A percentile compares a stretch with the other conserved stretches of the same genome.
phyloP scores from a whole-genome alignment of 1,140 invertebrate species.

The Drosophila rhopaloa region DNA sequence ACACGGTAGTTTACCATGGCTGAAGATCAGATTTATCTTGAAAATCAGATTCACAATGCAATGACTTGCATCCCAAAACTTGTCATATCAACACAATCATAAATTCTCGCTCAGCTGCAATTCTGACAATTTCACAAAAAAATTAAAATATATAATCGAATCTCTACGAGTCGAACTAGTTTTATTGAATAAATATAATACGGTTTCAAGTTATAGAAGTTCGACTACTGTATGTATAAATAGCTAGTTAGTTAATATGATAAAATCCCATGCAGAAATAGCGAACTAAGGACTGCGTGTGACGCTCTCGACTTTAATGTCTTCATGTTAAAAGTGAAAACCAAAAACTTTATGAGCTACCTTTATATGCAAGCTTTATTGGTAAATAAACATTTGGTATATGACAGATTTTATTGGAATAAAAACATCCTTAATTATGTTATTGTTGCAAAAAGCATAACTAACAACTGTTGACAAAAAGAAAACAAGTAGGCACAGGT shows the following conservation, averaged over 20 bases:
- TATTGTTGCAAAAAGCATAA: neutral
- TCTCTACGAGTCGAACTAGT: no score
- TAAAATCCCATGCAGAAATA: no score
- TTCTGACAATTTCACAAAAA: no score
- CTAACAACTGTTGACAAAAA: neutral
- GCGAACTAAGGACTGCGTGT: neutral
- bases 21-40: neutral
- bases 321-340: neutral
- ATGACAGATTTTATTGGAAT: constrained; percentile 5
- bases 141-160: no score
- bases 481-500: constrained; percentile 12
- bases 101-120: neutral
- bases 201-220: no score
- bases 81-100: neutral
- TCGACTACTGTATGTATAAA: no score
- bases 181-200: no score
- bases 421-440: neutral
- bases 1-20: neutral
- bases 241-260: no score
- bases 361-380: constrained; percentile 24
- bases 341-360: constrained; percentile 9
- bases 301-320: neutral
- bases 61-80: neutral
- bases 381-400: constrained; percentile 27
- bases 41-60: neutral